Evolutionary conservation across 1,140 invertebrate genomes (phyloP).

Genomic region (Atta texana): DNA sequence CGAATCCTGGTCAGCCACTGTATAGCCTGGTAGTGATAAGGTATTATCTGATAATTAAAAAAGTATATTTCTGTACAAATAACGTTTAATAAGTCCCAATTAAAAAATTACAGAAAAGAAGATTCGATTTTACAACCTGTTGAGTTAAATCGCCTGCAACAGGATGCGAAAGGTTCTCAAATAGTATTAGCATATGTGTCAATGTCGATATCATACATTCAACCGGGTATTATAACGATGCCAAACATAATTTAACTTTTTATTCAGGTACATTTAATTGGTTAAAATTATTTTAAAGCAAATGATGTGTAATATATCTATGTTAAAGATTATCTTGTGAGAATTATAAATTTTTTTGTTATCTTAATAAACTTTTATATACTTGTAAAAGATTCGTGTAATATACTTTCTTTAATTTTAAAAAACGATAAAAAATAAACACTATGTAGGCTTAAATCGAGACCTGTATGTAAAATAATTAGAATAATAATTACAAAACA

Average conservation of each 20-base stretch:
- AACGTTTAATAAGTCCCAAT: slow-evolving; percentile 8
- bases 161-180: slow-evolving; percentile 76
- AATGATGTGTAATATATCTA: not conserved
- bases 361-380: slow-evolving; percentile 50
- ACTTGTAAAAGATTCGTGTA: not conserved
- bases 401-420: not conserved
- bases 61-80: not conserved
- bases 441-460: not conserved
- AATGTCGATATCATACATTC: slow-evolving; percentile 78
- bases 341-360: slow-evolving; percentile 9
- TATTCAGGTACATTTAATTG: not conserved
- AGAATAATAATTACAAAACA: not conserved
- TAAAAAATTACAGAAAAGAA: slow-evolving; percentile 71
- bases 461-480: not conserved
- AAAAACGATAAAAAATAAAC: not conserved
- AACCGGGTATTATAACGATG: slow-evolving; percentile 77
- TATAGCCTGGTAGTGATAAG: slow-evolving; percentile 81
- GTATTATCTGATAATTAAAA: slow-evolving; percentile 66
- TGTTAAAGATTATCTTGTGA: slow-evolving; percentile 9
- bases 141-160: slow-evolving; percentile 79
- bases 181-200: slow-evolving; percentile 79
- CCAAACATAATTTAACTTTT: slow-evolving; percentile 75
- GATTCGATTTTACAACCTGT: slow-evolving; percentile 75
- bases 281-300: not conserved
- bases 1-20: slow-evolving; percentile 80